Conservation (phyloP, 1,140 invertebrate genomes). For the Pachypeltis micranthus region DNA sequence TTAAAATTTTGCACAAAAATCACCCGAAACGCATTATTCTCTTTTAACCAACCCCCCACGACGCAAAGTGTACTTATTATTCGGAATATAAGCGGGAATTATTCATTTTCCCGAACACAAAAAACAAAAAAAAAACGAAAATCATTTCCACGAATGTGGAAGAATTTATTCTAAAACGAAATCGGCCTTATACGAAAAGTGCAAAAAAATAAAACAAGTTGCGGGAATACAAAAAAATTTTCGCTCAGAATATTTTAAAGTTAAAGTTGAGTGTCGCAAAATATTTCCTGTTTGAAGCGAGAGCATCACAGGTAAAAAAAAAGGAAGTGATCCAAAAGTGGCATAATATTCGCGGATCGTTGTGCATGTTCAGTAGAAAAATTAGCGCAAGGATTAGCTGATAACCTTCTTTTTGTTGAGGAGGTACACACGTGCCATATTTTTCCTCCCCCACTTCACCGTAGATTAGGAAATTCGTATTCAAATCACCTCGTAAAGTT, state of each 20-base stretch:
- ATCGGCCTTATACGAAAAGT: background rate
- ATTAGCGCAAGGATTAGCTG: too few relatives aligned
- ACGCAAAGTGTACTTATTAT: slow-evolving; percentile 14
- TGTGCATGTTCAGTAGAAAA: too few relatives aligned
- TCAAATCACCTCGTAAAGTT: too few relatives aligned
- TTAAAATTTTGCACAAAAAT: background rate
- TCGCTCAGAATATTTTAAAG: background rate
- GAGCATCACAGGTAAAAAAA: background rate
- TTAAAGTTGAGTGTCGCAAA: background rate
- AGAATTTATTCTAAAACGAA: background rate
- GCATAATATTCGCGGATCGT: too few relatives aligned
- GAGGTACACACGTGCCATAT: too few relatives aligned
- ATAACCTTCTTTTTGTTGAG: too few relatives aligned
- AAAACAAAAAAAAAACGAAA: background rate
- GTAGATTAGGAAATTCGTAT: too few relatives aligned
- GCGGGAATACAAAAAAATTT: background rate
- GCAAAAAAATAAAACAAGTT: background rate
- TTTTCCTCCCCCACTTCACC: too few relatives aligned
- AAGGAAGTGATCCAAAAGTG: background rate
- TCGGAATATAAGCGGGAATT: slow-evolving; percentile 6
- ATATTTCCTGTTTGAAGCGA: background rate
- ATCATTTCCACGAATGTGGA: background rate
- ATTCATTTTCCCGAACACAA: background rate
- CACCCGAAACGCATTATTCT: background rate
- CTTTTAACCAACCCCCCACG: background rate